These are phyloP conservation scores for Neomorphus geoffroyi DNA, from an alignment of 2,797 vertebrate genomes.

Conservation along the genomic window DNA sequence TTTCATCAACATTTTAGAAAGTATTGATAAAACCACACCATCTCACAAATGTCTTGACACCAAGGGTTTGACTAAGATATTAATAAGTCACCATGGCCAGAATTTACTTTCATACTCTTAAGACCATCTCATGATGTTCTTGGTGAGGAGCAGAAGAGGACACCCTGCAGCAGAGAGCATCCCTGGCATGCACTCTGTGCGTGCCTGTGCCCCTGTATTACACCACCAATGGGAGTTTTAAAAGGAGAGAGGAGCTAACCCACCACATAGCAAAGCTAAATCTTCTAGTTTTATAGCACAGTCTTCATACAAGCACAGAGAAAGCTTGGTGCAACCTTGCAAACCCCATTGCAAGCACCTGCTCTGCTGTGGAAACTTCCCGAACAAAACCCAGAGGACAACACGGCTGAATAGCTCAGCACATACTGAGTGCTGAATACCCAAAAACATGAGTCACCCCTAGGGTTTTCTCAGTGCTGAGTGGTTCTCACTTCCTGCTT, in stretches of 20 bases:
- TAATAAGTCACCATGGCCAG: background rate
- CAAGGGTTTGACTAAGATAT: background rate
- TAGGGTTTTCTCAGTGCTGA: background rate
- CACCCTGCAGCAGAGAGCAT: background rate
- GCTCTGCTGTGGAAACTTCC: background rate
- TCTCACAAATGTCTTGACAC: background rate
- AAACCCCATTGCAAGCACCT: background rate
- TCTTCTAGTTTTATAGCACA: background rate
- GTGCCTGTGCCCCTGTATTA: background rate
- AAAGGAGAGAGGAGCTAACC: background rate
- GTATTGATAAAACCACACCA: background rate
- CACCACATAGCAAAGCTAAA: background rate
- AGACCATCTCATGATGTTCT: background rate
- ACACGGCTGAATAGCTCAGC: accelerated
- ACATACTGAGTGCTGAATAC: background rate
- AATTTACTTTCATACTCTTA: background rate
- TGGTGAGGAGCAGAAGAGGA: background rate
- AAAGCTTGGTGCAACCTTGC: background rate
- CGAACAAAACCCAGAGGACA: background rate
- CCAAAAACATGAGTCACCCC: background rate
- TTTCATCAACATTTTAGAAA: background rate
- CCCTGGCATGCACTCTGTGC: background rate
- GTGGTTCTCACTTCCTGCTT: background rate
- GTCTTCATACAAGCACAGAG: background rate
- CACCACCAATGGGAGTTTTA: background rate